These are phyloP conservation scores for Marasmarcha lunaedactyla DNA, from an alignment of 2,888 invertebrate species.

Conservation along the genomic window DNA sequence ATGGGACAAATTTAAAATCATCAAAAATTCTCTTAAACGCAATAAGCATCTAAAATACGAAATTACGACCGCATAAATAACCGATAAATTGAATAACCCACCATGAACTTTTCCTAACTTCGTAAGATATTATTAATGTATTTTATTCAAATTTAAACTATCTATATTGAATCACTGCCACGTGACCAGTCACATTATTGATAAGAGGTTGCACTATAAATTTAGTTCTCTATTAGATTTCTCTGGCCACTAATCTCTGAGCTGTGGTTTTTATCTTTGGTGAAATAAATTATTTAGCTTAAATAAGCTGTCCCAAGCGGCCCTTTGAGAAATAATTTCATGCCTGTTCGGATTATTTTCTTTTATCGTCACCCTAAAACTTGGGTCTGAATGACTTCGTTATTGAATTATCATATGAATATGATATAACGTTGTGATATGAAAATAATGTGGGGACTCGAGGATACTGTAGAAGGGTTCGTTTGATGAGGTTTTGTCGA, in stretches of 20 bases:
- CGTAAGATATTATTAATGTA: no score
- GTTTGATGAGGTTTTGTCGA: conserved; percentile 38
- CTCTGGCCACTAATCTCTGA: conserved; percentile 39
- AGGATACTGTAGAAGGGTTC: conserved; percentile 49
- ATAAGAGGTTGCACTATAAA: conserved; percentile 45
- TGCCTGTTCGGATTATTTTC: conserved; percentile 49
- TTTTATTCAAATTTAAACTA: conserved; percentile 41
- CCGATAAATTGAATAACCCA: no score
- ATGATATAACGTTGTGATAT: conserved; percentile 50
- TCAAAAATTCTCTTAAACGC: no score
- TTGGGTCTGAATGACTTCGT: conserved; percentile 48
- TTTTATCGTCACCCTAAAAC: conserved; percentile 41
- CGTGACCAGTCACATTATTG: conserved; percentile 42
- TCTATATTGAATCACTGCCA: conserved; percentile 38
- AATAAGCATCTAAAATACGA: no score
- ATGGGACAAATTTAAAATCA: no score
- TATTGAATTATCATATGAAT: conserved; percentile 68
- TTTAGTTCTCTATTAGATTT: conserved; percentile 49
- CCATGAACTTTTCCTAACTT: no score
- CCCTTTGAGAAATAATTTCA: conserved; percentile 46
- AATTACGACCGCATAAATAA: no score
- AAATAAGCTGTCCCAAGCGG: conserved; percentile 45
- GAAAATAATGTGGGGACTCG: conserved; percentile 42
- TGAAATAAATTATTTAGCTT: conserved; percentile 45
- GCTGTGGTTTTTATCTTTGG: background rate